A percentile compares a stretch with the other conserved stretches of the same genome.
These are phyloP conservation scores for Mycalesis mineus DNA, from an alignment of 2,888 invertebrate species.

Conservation along the genomic window DNA sequence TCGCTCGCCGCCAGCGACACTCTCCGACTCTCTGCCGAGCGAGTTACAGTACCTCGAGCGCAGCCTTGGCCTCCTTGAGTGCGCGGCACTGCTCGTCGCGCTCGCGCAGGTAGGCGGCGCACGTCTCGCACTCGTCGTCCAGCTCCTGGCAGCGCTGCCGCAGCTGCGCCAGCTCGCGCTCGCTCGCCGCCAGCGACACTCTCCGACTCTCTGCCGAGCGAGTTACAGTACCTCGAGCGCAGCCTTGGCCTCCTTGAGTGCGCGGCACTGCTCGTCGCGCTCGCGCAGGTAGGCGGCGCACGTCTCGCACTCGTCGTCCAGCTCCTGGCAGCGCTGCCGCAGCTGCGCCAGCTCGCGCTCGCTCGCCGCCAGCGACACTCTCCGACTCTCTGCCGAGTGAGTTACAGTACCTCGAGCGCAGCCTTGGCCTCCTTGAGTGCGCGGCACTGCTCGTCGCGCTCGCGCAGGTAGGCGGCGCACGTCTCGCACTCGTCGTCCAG, in stretches of 20 bases:
- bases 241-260: constrained; percentile 48
- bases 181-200: constrained; percentile 45
- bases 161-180: constrained; percentile 50
- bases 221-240: constrained; percentile 52
- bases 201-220: too few relatives aligned
- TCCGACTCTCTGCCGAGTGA: constrained; percentile 69
- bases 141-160: constrained; percentile 57
- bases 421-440: too few relatives aligned
- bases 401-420: too few relatives aligned
- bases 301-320: constrained; percentile 69
- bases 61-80: constrained; percentile 49
- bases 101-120: constrained; percentile 54
- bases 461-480: constrained; percentile 54
- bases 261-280: constrained; percentile 50
- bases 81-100: constrained; percentile 51
- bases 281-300: constrained; percentile 57
- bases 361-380: constrained; percentile 43
- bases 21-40: constrained; percentile 56
- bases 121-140: constrained; percentile 69
- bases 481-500: constrained; percentile 69
- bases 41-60: constrained; percentile 52
- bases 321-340: constrained; percentile 53
- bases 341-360: constrained; percentile 52
- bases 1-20: too few relatives aligned
- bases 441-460: constrained; percentile 57